phyloP scores from a whole-genome alignment of 23 tunicate species.

The Ciona savignyi region DNA sequence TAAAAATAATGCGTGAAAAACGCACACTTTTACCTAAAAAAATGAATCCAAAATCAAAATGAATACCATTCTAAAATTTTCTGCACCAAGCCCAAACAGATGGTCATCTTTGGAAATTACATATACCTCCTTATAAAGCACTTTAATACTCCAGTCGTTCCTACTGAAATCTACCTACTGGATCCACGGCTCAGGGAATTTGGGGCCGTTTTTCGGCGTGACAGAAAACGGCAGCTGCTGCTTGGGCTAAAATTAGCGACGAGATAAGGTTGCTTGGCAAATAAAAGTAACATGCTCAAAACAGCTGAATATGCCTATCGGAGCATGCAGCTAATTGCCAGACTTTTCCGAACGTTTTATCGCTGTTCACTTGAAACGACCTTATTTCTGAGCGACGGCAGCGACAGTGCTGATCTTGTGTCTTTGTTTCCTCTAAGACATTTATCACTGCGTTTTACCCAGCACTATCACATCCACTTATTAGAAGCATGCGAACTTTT shows the following conservation, averaged over 20 bases:
- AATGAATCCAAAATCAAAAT: too few species aligned
- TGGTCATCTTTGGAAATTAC: too few species aligned
- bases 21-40: too few species aligned
- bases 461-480: background rate
- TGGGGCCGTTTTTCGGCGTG: slow-evolving; percentile 2
- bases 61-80: too few species aligned
- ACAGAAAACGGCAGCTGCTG: slow-evolving; percentile 16
- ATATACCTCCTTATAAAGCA: too few species aligned
- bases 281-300: background rate
- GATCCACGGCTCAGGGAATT: slow-evolving; percentile 1
- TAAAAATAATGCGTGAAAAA: too few species aligned
- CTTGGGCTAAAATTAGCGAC: background rate
- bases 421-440: background rate
- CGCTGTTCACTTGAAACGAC: background rate
- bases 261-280: slow-evolving; percentile 13
- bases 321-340: background rate
- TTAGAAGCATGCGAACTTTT: background rate
- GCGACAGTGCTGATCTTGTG: background rate
- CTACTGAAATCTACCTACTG: background rate
- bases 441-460: background rate
- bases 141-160: background rate
- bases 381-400: background rate
- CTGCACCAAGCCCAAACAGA: too few species aligned
- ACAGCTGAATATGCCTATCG: slow-evolving; percentile 17
- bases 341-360: slow-evolving; percentile 1